A percentile compares a stretch with the other conserved stretches of the same genome.
Conservation (phyloP, 2,888 invertebrate genomes). For the Pammene aurita region DNA sequence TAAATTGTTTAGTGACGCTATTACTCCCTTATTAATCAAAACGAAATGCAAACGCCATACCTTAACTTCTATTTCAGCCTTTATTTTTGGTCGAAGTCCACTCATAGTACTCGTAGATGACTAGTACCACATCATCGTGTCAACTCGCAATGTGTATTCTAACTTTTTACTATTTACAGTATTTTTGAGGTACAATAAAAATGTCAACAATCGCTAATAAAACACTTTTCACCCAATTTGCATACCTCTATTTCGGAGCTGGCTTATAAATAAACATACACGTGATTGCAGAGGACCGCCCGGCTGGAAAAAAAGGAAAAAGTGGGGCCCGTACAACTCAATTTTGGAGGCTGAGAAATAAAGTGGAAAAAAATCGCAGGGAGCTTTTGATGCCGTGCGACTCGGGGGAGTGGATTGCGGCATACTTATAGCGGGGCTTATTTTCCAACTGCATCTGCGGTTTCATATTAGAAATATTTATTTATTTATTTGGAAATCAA, state of each 20-base stretch:
- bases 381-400: slow-evolving; percentile 63
- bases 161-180: neutral
- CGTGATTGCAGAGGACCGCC: slow-evolving; percentile 77
- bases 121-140: too few relatives aligned
- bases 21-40: too few relatives aligned
- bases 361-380: slow-evolving; percentile 66
- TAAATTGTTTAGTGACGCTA: too few relatives aligned
- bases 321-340: slow-evolving; percentile 76
- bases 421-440: too few relatives aligned
- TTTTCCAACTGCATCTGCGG: too few relatives aligned
- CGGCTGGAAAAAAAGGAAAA: slow-evolving; percentile 66
- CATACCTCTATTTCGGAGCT: slow-evolving; percentile 48
- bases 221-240: slow-evolving; percentile 37
- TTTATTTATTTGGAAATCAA: too few relatives aligned
- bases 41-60: too few relatives aligned
- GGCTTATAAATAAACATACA: slow-evolving; percentile 77
- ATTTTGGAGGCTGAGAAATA: slow-evolving; percentile 81
- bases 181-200: neutral
- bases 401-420: neutral
- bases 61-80: too few relatives aligned
- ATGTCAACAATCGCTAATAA: slow-evolving; percentile 22
- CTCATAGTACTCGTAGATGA: too few relatives aligned
- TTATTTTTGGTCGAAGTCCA: too few relatives aligned
- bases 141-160: too few relatives aligned
- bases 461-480: too few relatives aligned